A percentile compares a stretch with the other conserved stretches of the same genome.
These are phyloP conservation scores for Pantelozetes paolii DNA, from an alignment of 2,888 invertebrate species.

Conservation along the genomic window DNA sequence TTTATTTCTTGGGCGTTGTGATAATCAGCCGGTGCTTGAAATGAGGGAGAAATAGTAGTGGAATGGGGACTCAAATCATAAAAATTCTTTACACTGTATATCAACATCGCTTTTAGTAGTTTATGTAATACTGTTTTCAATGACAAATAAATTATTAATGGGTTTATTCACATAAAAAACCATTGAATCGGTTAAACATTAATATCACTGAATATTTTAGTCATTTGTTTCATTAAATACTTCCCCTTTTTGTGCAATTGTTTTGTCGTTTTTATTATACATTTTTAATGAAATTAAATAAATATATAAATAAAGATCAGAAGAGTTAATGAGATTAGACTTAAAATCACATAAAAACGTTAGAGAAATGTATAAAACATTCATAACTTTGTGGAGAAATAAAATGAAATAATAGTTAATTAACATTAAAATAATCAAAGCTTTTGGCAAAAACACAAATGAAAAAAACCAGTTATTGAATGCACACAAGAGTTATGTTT, in stretches of 20 bases:
- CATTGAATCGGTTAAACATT: no score
- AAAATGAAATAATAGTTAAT: background rate
- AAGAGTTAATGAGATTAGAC: background rate
- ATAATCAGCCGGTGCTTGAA: background rate
- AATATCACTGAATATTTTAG: no score
- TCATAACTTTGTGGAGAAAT: background rate
- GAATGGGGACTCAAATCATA: slow-evolving; percentile 6
- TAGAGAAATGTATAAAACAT: background rate
- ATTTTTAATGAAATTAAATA: background rate
- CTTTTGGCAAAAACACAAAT: background rate
- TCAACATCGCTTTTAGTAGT: background rate
- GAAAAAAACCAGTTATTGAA: background rate
- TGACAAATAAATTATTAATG: slow-evolving; percentile 24
- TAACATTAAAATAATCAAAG: background rate
- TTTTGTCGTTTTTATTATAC: background rate
- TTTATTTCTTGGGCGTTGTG: background rate
- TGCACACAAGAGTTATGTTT: background rate
- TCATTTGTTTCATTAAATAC: background rate
- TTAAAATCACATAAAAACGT: background rate
- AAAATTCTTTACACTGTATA: background rate
- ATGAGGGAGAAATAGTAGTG: background rate
- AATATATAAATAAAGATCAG: background rate
- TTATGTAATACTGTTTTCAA: background rate
- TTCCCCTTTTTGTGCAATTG: background rate
- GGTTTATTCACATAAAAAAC: background rate